phyloP scores from a whole-genome alignment of 2,888 invertebrate species.

The Monoplex corrugatus region DNA sequence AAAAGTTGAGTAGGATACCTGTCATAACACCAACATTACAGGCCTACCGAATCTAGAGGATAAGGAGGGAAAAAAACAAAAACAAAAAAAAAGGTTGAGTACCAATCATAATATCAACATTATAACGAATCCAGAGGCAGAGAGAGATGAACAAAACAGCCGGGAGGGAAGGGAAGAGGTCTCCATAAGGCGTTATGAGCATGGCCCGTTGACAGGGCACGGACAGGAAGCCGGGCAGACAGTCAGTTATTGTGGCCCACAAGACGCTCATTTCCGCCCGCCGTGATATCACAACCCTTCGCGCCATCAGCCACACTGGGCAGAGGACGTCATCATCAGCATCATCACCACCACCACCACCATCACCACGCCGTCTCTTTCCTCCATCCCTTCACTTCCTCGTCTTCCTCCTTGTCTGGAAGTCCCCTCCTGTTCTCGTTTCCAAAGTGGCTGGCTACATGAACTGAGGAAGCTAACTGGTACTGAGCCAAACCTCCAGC shows the following conservation, averaged over 20 bases:
- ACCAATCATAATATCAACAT: too few relatives aligned
- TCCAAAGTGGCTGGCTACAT: neutral
- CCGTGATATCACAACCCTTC: neutral
- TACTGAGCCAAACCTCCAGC: neutral
- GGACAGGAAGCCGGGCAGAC: neutral
- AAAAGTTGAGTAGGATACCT: too few relatives aligned
- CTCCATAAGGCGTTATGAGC: too few relatives aligned
- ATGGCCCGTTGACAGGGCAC: neutral
- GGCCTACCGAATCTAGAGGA: too few relatives aligned
- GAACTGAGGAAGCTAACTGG: neutral
- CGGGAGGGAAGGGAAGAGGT: too few relatives aligned
- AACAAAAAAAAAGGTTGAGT: too few relatives aligned
- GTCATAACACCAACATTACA: too few relatives aligned
- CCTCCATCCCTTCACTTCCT: too few relatives aligned
- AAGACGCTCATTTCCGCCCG: slow-evolving; percentile 22
- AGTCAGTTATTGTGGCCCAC: neutral
- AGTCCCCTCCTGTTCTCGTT: neutral
- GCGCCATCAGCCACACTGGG: neutral
- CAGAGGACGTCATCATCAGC: neutral
- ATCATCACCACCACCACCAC: neutral
- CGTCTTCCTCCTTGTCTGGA: too few relatives aligned
- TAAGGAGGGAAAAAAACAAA: too few relatives aligned
- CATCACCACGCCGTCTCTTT: neutral
- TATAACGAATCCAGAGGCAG: too few relatives aligned
- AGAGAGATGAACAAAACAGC: too few relatives aligned